phyloP scores from a whole-genome alignment of 2,888 invertebrate genomes.

The Idaea aversata region DNA sequence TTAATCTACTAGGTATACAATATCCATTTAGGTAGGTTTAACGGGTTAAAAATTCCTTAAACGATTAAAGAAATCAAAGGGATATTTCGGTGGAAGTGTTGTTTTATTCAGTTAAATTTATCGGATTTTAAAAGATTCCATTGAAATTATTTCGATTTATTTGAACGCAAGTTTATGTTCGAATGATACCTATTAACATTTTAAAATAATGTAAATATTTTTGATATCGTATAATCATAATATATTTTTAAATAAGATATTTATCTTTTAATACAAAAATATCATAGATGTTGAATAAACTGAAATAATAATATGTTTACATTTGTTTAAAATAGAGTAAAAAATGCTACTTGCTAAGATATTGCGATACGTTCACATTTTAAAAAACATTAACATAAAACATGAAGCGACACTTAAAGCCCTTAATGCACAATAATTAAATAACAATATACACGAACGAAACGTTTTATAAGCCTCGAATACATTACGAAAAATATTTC shows the following conservation, averaged over 20 bases:
- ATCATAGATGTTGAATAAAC: too few relatives aligned
- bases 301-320: too few relatives aligned
- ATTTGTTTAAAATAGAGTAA: neutral
- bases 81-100: neutral
- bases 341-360: neutral
- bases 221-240: too few relatives aligned
- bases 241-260: too few relatives aligned
- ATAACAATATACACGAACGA: slow-evolving; percentile 15
- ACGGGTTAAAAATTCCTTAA: neutral
- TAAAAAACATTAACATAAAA: neutral
- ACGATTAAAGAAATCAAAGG: neutral
- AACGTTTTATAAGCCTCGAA: slow-evolving; percentile 17
- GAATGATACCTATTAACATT: too few relatives aligned
- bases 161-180: too few relatives aligned
- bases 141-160: too few relatives aligned
- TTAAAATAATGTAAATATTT: too few relatives aligned
- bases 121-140: too few relatives aligned
- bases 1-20: neutral
- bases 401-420: neutral
- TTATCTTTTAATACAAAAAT: too few relatives aligned
- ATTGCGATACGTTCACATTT: neutral
- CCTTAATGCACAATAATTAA: slow-evolving; percentile 9
- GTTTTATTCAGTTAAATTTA: neutral
- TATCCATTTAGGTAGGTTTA: too few relatives aligned
- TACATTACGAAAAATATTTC: slow-evolving; percentile 22